phyloP scores from a whole-genome alignment of 2,113 vertebrate species.

The Leucopsar rothschildi region DNA sequence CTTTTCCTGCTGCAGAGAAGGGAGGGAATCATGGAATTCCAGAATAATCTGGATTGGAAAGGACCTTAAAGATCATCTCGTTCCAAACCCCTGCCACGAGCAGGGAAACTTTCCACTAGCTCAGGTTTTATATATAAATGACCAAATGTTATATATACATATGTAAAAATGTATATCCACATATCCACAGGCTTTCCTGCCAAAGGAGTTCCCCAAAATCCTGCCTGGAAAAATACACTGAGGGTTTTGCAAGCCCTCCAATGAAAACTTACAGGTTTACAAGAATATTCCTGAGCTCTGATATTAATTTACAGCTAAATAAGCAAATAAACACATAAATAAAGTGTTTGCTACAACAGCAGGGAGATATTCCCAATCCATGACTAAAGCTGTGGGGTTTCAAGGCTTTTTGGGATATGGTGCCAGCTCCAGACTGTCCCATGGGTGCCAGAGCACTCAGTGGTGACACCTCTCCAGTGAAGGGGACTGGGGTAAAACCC shows the following conservation, averaged over 20 bases:
- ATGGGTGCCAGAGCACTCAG: background rate
- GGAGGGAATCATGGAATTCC: background rate
- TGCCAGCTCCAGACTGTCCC: background rate
- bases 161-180: background rate
- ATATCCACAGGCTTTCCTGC: background rate
- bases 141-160: background rate
- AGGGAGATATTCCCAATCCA: background rate
- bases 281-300: fast-evolving
- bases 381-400: background rate
- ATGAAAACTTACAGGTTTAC: fast-evolving
- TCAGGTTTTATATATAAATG: background rate
- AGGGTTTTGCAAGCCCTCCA: background rate
- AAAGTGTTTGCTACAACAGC: background rate
- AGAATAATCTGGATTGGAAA: background rate
- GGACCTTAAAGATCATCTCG: background rate
- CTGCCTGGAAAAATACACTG: background rate
- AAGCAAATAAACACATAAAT: background rate
- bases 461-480: background rate
- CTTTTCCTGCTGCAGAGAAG: background rate
- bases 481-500: fast-evolving
- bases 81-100: background rate
- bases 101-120: background rate
- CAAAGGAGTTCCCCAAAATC: background rate
- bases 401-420: background rate
- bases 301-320: background rate